These are phyloP conservation scores for Drosophila aff. DNA, from an alignment of 1,140 invertebrate species.

Conservation along the genomic window DNA sequence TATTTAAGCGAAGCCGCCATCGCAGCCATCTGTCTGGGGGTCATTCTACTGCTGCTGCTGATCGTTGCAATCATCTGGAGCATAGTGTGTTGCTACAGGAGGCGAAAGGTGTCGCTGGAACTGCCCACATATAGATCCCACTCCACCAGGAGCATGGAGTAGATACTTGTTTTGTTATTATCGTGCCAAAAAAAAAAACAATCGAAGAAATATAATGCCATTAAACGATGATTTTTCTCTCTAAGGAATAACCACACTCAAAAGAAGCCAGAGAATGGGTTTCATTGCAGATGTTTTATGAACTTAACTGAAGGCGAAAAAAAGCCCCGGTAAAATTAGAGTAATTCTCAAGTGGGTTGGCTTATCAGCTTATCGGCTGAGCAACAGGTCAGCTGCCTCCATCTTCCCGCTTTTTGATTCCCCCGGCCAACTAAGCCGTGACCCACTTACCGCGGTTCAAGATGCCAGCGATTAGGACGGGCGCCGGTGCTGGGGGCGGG, in stretches of 20 bases:
- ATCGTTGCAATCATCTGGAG: slow-evolving; percentile 85
- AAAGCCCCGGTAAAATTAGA: not conserved
- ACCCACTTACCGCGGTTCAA: slow-evolving; percentile 82
- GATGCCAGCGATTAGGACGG: slow-evolving; percentile 68
- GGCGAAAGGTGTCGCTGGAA: slow-evolving; percentile 85
- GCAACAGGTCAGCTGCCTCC: slow-evolving; percentile 39
- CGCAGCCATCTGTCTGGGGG: slow-evolving; percentile 87
- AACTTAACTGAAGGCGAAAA: not conserved
- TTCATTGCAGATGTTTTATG: not conserved
- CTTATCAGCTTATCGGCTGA: slow-evolving; percentile 36
- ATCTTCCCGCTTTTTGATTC: slow-evolving; percentile 1
- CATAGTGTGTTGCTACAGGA: slow-evolving; percentile 86
- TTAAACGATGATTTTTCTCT: not conserved
- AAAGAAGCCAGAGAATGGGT: not conserved
- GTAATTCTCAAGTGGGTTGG: not conserved
- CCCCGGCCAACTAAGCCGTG: slow-evolving; percentile 31
- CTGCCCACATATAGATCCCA: slow-evolving; percentile 86
- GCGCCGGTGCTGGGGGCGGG: slow-evolving; percentile 58
- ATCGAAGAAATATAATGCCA: slow-evolving; percentile 39
- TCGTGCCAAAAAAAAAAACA: slow-evolving; percentile 34
- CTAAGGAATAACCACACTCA: not conserved
- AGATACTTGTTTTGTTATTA: slow-evolving; percentile 43
- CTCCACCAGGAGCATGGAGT: slow-evolving; percentile 82
- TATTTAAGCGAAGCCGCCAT: slow-evolving; percentile 85
- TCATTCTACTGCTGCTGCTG: slow-evolving; percentile 86